A percentile compares a stretch with the other conserved stretches of the same genome.
Evolutionary conservation across 2,888 invertebrate species (phyloP).

Genomic region (Drymonia ruficornis): DNA sequence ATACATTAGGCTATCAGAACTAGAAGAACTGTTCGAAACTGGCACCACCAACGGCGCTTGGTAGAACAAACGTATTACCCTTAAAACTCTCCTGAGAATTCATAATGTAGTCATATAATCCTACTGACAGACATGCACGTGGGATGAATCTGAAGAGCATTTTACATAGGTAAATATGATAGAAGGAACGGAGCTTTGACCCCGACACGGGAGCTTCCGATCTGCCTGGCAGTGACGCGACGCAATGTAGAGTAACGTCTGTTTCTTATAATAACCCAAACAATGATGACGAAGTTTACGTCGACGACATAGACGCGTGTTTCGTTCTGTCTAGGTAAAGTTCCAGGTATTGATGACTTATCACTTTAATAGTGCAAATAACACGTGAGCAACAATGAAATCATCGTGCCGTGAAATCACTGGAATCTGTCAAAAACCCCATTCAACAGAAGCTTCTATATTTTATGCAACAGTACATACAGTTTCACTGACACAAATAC

Average conservation of each 20-base stretch:
- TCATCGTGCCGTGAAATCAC: slow-evolving; percentile 38
- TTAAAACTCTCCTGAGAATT: too few relatives aligned
- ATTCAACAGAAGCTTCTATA: slow-evolving; percentile 14
- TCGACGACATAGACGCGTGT: slow-evolving; percentile 9
- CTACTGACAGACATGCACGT: not conserved
- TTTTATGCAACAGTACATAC: slow-evolving; percentile 30
- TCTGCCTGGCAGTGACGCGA: slow-evolving; percentile 17
- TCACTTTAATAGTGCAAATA: slow-evolving; percentile 12
- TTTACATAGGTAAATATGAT: not conserved
- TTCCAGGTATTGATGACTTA: not conserved
- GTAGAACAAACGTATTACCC: too few relatives aligned
- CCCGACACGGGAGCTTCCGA: slow-evolving; percentile 18
- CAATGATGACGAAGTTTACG: slow-evolving; percentile 19
- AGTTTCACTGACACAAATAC: slow-evolving; percentile 56
- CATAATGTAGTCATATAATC: too few relatives aligned
- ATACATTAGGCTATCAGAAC: too few relatives aligned
- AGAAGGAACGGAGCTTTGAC: slow-evolving; percentile 1
- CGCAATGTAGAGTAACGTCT: slow-evolving; percentile 15
- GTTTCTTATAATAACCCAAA: slow-evolving; percentile 27
- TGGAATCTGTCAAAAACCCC: slow-evolving; percentile 30
- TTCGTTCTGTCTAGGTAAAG: not conserved
- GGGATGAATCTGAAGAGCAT: not conserved
- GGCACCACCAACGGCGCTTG: too few relatives aligned
- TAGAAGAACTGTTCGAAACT: too few relatives aligned
- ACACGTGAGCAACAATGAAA: slow-evolving; percentile 21